phyloP scores from a whole-genome alignment of 64 coral and sea anemone genomes.

The Stichodactyla helianthus region DNA sequence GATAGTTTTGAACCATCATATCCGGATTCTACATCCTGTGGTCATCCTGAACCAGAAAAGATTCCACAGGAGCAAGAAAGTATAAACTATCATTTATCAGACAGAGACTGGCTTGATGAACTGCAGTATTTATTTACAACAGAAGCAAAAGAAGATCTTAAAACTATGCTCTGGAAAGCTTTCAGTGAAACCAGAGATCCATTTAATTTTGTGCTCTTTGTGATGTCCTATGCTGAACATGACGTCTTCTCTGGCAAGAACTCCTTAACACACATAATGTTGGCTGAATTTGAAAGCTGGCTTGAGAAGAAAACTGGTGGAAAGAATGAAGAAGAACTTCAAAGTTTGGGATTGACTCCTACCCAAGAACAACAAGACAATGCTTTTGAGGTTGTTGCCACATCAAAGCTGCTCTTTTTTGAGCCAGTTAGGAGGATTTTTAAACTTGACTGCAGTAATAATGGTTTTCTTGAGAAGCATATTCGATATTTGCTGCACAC shows the following conservation, averaged over 20 bases:
- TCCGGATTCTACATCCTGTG: background rate
- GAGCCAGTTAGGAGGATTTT: constrained; percentile 78
- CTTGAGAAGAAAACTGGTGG: constrained; percentile 38
- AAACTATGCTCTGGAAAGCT: constrained; percentile 29
- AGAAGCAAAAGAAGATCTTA: constrained; percentile 57
- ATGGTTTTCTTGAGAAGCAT: constrained; percentile 81
- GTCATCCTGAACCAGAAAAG: background rate
- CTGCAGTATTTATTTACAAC: constrained; percentile 62
- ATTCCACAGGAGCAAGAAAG: background rate
- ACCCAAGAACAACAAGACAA: constrained; percentile 58
- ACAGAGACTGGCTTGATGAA: constrained; percentile 68
- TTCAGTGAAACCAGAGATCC: constrained; percentile 48
- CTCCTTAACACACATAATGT: constrained; percentile 66
- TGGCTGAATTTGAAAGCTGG: constrained; percentile 83
- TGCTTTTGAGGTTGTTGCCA: constrained; percentile 61
- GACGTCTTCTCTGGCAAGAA: constrained; percentile 85
- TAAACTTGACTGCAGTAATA: constrained; percentile 69
- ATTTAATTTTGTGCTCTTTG: constrained; percentile 73
- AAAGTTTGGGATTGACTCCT: constrained; percentile 34
- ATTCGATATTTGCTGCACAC: constrained; percentile 66
- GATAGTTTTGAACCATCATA: background rate
- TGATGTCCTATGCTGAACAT: constrained; percentile 65
- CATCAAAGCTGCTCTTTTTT: constrained; percentile 70
- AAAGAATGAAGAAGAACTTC: constrained; percentile 21
- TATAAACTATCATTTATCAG: constrained; percentile 17